Conservation (phyloP, 2,888 invertebrate genomes). For the Petrolisthes cinctipes region DNA sequence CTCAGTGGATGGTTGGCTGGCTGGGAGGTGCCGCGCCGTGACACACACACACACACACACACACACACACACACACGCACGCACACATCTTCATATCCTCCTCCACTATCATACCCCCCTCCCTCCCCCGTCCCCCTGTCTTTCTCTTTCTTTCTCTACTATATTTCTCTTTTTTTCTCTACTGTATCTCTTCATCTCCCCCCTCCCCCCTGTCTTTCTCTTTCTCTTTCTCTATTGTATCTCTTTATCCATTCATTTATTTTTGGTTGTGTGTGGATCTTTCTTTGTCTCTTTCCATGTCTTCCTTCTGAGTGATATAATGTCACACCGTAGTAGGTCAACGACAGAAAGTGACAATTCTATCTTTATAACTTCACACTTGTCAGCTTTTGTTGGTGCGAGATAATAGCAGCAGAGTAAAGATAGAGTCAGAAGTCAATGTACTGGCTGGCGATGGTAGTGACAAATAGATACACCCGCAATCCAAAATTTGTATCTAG, state of each 20-base stretch:
- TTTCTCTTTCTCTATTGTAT: not conserved
- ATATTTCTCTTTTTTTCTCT: not conserved
- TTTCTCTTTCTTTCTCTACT: slow-evolving; percentile 8
- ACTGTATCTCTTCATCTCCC: not conserved
- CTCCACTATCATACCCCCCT: not conserved
- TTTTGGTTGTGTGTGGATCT: not conserved
- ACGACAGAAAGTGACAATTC: too few relatives aligned
- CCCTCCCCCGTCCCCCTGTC: not conserved
- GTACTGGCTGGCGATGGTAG: too few relatives aligned
- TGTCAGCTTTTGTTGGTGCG: too few relatives aligned
- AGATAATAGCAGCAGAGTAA: too few relatives aligned
- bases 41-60: not conserved
- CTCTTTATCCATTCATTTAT: not conserved
- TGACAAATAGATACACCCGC: too few relatives aligned
- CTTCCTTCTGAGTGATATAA: not conserved
- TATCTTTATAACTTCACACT: too few relatives aligned
- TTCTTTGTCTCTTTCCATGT: not conserved
- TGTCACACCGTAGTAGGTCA: too few relatives aligned
- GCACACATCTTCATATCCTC: not conserved
- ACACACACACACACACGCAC: not conserved
- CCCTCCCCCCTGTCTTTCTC: not conserved
- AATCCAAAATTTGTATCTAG: too few relatives aligned
- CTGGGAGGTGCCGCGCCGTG: not conserved
- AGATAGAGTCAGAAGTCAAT: too few relatives aligned
- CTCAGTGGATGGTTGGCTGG: not conserved